Evolutionary conservation across 2,888 invertebrate species (phyloP).

Genomic region (Rhynchonema sp.): DNA sequence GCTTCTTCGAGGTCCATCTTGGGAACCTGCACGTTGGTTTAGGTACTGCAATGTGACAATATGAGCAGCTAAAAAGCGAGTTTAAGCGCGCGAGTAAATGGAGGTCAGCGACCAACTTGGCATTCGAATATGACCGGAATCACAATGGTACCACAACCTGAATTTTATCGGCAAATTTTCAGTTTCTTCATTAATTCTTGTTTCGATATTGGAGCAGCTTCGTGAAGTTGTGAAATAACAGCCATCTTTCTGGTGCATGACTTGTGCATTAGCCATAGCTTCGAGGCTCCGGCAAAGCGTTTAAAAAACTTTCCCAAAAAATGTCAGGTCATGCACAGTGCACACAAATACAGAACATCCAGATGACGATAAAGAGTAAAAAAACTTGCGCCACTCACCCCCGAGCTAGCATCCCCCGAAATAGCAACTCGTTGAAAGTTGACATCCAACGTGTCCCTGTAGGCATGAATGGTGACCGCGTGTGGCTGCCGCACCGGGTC

Average conservation of each 20-base stretch:
- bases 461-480: slow-evolving; percentile 5
- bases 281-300: no score
- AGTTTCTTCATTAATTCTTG: no score
- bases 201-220: no score
- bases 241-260: not conserved
- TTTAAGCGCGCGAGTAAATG: not conserved
- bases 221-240: not conserved
- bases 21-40: slow-evolving; percentile 47
- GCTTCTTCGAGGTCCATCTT: slow-evolving; percentile 78
- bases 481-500: not conserved
- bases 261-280: no score
- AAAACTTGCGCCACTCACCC: slow-evolving; percentile 43
- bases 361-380: not conserved
- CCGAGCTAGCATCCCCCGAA: slow-evolving; percentile 84
- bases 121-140: not conserved
- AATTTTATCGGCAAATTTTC: no score
- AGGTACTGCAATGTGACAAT: no score
- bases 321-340: no score
- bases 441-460: slow-evolving; percentile 25
- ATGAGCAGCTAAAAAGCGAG: slow-evolving; percentile 17
- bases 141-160: no score
- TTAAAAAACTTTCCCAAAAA: no score
- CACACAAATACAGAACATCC: not conserved
- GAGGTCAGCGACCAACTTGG: not conserved
- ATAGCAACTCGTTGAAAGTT: slow-evolving; percentile 66